Evolutionary conservation across 2,797 vertebrate genomes (phyloP).

Genomic region (Fratercula arctica): DNA sequence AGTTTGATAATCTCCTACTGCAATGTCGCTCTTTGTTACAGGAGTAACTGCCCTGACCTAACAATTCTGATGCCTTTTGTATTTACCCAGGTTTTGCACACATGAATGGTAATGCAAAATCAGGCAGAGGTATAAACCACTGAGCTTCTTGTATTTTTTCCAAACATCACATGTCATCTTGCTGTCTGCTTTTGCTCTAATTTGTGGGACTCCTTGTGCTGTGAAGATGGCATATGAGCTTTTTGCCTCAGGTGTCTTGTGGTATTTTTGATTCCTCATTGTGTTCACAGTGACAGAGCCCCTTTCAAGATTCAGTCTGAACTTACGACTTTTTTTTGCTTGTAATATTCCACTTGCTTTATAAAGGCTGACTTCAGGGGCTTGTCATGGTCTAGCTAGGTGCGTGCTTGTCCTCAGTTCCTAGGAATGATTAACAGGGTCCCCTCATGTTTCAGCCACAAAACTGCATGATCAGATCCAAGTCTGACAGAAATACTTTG

Average conservation of each 20-base stretch:
- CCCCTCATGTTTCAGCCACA: neutral
- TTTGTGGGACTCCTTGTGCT: neutral
- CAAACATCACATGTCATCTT: neutral
- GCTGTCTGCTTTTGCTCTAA: neutral
- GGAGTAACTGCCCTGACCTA: neutral
- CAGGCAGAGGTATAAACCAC: neutral
- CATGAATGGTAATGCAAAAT: neutral
- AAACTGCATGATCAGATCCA: neutral
- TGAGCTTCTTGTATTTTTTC: neutral
- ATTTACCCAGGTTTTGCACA: neutral
- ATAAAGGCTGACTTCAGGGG: neutral
- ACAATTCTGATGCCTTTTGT: neutral
- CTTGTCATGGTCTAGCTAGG: fast-evolving
- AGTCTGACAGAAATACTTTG: neutral
- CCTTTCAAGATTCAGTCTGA: slow-evolving; percentile 4
- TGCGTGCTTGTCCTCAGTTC: neutral
- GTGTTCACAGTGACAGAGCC: neutral
- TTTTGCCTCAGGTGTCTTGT: slow-evolving; percentile 31
- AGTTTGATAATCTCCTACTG: neutral
- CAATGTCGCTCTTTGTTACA: neutral
- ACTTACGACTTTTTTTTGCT: neutral
- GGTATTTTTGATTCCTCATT: neutral
- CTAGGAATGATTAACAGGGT: neutral
- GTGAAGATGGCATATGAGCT: neutral
- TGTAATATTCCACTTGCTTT: neutral